Base-by-base conservation (phyloP, 2,888 invertebrate genomes). In the Phalangium opilio region DNA sequence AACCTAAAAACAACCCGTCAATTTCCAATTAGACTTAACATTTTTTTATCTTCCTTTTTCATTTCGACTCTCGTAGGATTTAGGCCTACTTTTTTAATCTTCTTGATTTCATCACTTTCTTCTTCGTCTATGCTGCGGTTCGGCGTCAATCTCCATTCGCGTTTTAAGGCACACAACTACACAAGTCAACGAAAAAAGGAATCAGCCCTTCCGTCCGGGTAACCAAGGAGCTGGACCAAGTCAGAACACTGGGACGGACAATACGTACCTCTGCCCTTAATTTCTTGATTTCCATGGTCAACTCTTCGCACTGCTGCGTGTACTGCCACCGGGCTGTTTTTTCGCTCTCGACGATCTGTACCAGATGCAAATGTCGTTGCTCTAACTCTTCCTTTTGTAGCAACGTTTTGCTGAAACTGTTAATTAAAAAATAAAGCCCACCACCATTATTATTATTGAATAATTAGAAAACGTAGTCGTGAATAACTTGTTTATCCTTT, bases 301-400 rank as follows among this genome's bases (percentile, higher is more conserved):
- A 74, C 60, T 89, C 89, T 60, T 89, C 89, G 59, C 87, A 87
- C 65, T 89, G 86, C 64, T 85, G 84, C 1, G 84, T 83, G 66
- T 87, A 89, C 68, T 87, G 86, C 83, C 86, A 87, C 61, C 89
- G 84, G 1, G 87, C 85, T 2, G 87, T 87, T 60, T 86, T 76
- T 68, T 89, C 89, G 55, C 84, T 86, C 67, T 90, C 89, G 45
- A 89, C 81, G 50, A 90, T 84, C 57, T 71, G 71, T 51, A 89
- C 74, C 43, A 90, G 72, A 64, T 90, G 89, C 41, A 87, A 71
- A 66, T 90, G 86, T 66, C 89, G 87, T 68, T 89, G 87, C 61
- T 90, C 87, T 59, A 90, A 66, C 67, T 89, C 86, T 62, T 89
- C 87, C 63, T 87, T 87, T 67, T 86, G 84, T 44, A 85, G 75